Evolutionary conservation across 2,888 invertebrate species (phyloP).

Genomic region (Kryphioiulus occultus): DNA sequence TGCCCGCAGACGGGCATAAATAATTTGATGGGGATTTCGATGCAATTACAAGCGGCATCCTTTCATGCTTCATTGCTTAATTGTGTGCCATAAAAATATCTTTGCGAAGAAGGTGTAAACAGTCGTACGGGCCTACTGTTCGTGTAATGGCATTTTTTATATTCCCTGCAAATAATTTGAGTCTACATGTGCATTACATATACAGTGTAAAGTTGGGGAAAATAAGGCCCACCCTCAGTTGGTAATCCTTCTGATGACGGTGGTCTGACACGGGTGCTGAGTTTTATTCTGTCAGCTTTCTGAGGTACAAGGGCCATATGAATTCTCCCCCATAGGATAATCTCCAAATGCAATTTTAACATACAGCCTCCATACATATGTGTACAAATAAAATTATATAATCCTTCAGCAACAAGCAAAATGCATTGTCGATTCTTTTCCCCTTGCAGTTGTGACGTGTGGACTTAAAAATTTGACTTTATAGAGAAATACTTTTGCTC

Average conservation of each 20-base stretch:
- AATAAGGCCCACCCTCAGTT: background rate
- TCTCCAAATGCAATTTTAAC: background rate
- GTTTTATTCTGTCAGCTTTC: background rate
- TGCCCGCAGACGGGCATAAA: constrained; percentile 32
- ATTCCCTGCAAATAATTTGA: background rate
- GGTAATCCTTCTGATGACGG: background rate
- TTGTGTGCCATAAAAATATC: constrained; percentile 18
- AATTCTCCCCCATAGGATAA: background rate
- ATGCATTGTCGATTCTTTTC: too few species aligned
- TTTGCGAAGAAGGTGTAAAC: constrained; percentile 29
- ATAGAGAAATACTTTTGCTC: too few species aligned
- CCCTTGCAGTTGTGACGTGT: background rate
- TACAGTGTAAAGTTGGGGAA: background rate
- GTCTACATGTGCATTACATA: background rate
- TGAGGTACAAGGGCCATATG: background rate
- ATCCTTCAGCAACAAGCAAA: too few species aligned
- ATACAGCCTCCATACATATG: too few species aligned
- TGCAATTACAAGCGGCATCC: constrained; percentile 24
- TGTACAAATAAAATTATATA: too few species aligned
- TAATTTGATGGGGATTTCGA: constrained; percentile 20
- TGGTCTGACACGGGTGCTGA: background rate
- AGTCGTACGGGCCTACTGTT: background rate
- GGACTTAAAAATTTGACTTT: too few species aligned
- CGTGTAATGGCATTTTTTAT: background rate
- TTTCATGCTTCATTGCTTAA: constrained; percentile 38